phyloP scores from a whole-genome alignment of 30 jellyfish, hydroid and myxozoan species.

The Aurelia aurita complex sp. Pacific region DNA sequence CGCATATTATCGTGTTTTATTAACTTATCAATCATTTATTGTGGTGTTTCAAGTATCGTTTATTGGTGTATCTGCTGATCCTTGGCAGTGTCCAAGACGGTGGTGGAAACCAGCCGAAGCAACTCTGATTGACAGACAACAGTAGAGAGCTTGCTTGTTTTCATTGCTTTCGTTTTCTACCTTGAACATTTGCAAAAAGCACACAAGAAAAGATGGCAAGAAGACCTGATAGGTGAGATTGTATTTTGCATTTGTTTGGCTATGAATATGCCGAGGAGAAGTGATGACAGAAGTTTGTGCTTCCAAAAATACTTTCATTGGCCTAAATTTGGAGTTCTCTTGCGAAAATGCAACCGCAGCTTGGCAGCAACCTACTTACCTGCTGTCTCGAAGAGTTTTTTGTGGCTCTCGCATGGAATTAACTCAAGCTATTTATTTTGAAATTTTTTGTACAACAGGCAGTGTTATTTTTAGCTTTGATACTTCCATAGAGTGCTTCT shows the following conservation, averaged over 20 bases:
- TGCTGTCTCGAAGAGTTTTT: no score
- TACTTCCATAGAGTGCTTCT: no score
- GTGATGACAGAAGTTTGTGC: no score
- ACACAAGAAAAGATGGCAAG: slow-evolving; percentile 34
- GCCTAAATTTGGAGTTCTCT: no score
- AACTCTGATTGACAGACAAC: slow-evolving; percentile 11
- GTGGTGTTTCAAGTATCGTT: not conserved
- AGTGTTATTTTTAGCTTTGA: no score
- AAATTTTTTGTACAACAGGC: no score
- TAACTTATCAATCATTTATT: not conserved
- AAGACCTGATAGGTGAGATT: slow-evolving; percentile 46
- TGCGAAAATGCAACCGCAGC: no score
- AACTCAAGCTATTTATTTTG: no score
- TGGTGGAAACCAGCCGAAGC: slow-evolving; percentile 23
- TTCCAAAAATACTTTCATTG: no score
- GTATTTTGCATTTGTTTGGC: not conserved
- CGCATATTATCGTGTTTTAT: not conserved
- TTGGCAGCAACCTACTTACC: no score
- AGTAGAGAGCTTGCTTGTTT: slow-evolving; percentile 1
- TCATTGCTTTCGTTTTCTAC: not conserved
- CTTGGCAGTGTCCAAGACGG: slow-evolving; percentile 54
- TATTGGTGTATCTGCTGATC: slow-evolving; percentile 6
- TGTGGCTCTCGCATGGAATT: no score
- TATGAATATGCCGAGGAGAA: not conserved
- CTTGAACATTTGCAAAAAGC: not conserved